A percentile compares a stretch with the other conserved stretches of the same genome.
Evolutionary conservation across 1,140 invertebrate genomes (phyloP).

Genomic region (Ceratoteleas bidentatus): DNA sequence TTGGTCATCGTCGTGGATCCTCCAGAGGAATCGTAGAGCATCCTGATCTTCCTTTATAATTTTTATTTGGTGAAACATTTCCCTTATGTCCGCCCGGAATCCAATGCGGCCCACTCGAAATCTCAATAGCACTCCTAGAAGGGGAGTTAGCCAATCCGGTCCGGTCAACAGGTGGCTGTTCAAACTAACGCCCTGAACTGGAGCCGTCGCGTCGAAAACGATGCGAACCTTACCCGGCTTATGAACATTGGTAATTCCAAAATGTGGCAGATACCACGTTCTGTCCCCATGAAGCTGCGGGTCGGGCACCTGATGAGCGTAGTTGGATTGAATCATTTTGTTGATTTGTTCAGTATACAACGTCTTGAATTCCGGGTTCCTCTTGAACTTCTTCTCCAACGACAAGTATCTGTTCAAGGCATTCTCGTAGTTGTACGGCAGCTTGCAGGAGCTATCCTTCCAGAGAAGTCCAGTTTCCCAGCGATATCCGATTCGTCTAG

Average conservation of each 20-base stretch:
- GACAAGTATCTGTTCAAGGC: not conserved
- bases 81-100: slow-evolving; percentile 15
- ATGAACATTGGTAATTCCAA: slow-evolving; percentile 57
- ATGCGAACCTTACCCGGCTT: slow-evolving; percentile 67
- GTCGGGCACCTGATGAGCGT: not conserved
- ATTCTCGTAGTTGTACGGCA: not conserved
- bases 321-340: not conserved
- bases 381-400: slow-evolving; percentile 3
- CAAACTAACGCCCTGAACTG: slow-evolving; percentile 36
- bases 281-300: not conserved
- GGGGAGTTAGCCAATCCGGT: slow-evolving; percentile 38
- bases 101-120: slow-evolving; percentile 38
- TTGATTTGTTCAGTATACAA: not conserved
- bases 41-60: not conserved
- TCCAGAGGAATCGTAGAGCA: not conserved
- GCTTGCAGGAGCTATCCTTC: not conserved
- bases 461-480: slow-evolving; percentile 7
- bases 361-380: not conserved
- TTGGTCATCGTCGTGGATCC: not conserved
- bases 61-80: slow-evolving; percentile 23
- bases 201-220: slow-evolving; percentile 68
- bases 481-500: not conserved
- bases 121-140: slow-evolving; percentile 64
- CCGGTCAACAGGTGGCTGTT: slow-evolving; percentile 65
- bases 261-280: slow-evolving; percentile 70